Evolutionary conservation across 2,113 vertebrate species (phyloP), one percentile per base, ranked within the genome.

Genomic region (Furnarius figulus): DNA sequence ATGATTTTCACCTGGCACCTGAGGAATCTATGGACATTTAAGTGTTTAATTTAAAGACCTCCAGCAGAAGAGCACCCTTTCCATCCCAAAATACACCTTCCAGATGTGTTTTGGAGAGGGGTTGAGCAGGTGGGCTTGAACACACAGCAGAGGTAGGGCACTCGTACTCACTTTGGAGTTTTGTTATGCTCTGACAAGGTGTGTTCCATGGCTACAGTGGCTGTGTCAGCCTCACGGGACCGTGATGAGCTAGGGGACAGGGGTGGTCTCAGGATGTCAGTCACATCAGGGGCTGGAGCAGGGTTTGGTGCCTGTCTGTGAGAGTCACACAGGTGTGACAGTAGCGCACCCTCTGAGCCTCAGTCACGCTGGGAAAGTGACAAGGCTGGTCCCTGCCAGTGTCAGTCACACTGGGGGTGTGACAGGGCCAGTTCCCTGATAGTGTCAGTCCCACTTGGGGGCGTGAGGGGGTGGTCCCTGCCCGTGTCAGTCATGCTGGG

Each of bases 111-210:
- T 58, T 27, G 8, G 42, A 72, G 65, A 15, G 31, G 44, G 37
- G 17, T 5, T 23, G 63, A 86, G 73, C 46, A 47, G 30, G 4
- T 31, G 14, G 33, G 17, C 18, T 81, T 14, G 30, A 73, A 56
- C n/a, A 33, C 17, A 2, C 8, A 12, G 55, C 0, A 0, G 23
- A 39, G 9, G 2, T 1, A 33, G 33, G 40, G 8, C 18, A 14
- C 24, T 70, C 39, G 4, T 6, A 25, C 42, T 42, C 1, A 0
- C 47, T 66, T 53, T 6, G 55, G 40, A 65, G 16, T 5, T 12
- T 59, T 50, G 56, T 47, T 5, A 10, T 33, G 40, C 24, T 27
- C 33, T 35, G 20, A 23, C 2, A 8, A 46, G 16, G 33, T 20
- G 27, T 47, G 28, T 58, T 24, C 28, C n/a, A 2, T 3, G 42